Conservation (phyloP, 2,113 vertebrate genomes). For the Microtus pennsylvanicus region DNA sequence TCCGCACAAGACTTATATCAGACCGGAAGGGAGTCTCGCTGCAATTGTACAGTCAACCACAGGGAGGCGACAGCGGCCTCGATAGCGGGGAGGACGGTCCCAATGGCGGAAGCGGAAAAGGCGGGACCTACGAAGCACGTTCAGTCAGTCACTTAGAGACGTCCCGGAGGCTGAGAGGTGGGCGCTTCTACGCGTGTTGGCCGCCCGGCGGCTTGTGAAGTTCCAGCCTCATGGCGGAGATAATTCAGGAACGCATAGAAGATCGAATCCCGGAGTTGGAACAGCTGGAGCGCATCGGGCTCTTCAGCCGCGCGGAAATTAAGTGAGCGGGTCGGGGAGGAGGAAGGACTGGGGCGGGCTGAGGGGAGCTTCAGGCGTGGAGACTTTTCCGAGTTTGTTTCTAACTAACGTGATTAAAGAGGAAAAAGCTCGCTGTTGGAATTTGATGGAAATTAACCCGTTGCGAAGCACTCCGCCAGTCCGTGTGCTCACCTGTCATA, state of each 20-base stretch:
- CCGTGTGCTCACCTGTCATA: not conserved
- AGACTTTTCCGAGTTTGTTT: not conserved
- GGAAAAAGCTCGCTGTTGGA: not conserved
- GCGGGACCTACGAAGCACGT: not conserved
- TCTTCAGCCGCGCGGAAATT: constrained; percentile 93
- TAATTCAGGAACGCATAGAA: constrained; percentile 93
- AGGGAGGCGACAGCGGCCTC: not conserved
- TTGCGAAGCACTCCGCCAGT: not conserved
- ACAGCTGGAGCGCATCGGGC: constrained; percentile 95
- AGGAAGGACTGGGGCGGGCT: not conserved
- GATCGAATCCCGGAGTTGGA: constrained; percentile 93
- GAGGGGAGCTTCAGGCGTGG: not conserved
- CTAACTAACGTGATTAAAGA: not conserved
- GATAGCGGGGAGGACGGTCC: accelerated
- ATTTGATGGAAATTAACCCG: not conserved
- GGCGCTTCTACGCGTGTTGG: accelerated
- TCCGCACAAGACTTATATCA: accelerated
- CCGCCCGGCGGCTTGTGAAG: accelerated
- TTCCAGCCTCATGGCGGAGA: constrained; percentile 91
- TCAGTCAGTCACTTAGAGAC: not conserved
- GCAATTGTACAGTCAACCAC: constrained; percentile 27
- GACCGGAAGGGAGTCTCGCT: accelerated
- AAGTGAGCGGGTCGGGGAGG: constrained; percentile 86
- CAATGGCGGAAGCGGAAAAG: constrained; percentile 70
- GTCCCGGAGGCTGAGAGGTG: accelerated